phyloP scores from a whole-genome alignment of 1,140 invertebrate genomes.

The Oppia nitens region DNA sequence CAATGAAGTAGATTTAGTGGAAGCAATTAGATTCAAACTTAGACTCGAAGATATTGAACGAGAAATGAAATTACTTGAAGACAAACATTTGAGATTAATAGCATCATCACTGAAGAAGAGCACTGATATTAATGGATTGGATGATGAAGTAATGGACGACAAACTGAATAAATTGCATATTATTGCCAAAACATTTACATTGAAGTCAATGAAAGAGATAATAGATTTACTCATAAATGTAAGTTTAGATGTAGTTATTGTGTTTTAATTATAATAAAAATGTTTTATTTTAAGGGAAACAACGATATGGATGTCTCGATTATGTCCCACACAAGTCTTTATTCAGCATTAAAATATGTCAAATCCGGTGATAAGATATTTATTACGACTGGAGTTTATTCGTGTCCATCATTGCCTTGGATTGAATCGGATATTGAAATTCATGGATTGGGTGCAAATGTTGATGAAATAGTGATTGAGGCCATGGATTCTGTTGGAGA shows the following conservation, averaged over 20 bases:
- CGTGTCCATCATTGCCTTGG: slow-evolving; percentile 18
- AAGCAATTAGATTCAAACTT: slow-evolving; percentile 14
- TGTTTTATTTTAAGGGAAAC: slow-evolving; percentile 9
- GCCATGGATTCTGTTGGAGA: slow-evolving; percentile 17
- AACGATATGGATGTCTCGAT: slow-evolving; percentile 1
- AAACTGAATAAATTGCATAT: slow-evolving; percentile 1
- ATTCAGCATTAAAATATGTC: slow-evolving; percentile 11
- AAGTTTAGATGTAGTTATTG: neutral
- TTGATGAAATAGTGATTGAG: slow-evolving; percentile 12
- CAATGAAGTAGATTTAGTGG: slow-evolving; percentile 17
- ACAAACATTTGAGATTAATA: slow-evolving; percentile 16
- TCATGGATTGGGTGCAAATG: slow-evolving; percentile 8
- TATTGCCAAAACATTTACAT: neutral
- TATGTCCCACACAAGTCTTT: slow-evolving; percentile 16
- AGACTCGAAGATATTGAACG: slow-evolving; percentile 18
- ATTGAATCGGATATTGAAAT: slow-evolving; percentile 16
- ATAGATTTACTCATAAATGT: neutral
- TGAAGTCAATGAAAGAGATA: neutral
- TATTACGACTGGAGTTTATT: slow-evolving; percentile 17
- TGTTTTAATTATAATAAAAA: no score
- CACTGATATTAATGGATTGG: neutral
- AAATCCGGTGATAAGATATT: slow-evolving; percentile 18
- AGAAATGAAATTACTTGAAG: slow-evolving; percentile 21
- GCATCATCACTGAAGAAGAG: neutral
- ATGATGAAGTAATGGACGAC: neutral